Evolutionary conservation across 1,140 invertebrate species (phyloP).

Genomic region (Scaptomyza pallida): DNA sequence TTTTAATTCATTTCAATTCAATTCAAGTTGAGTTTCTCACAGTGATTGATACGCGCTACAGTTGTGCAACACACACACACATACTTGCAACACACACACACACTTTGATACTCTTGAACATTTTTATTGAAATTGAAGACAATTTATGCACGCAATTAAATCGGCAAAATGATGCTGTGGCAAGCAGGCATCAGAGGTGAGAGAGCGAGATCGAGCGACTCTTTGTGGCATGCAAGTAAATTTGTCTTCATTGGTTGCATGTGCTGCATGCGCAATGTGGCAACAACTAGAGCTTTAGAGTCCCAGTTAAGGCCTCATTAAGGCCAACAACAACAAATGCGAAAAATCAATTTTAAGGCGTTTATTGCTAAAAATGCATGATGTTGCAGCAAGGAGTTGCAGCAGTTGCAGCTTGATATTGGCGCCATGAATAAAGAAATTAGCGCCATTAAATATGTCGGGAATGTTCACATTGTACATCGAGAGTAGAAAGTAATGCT

Average conservation of each 20-base stretch:
- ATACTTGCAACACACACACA: too few relatives aligned
- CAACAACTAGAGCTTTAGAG: neutral
- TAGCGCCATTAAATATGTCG: constrained; percentile 54
- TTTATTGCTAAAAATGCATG: constrained; percentile 45
- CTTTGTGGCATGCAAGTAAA: constrained; percentile 77
- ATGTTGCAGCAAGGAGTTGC: too few relatives aligned
- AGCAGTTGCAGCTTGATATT: neutral
- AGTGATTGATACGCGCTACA: constrained; percentile 69
- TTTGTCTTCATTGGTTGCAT: constrained; percentile 70
- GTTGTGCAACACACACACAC: constrained; percentile 52
- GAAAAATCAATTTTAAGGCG: constrained; percentile 42
- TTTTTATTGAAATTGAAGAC: constrained; percentile 77
- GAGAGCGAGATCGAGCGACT: constrained; percentile 2
- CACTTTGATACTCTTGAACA: too few relatives aligned
- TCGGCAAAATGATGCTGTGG: constrained; percentile 42
- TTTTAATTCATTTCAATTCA: constrained; percentile 35
- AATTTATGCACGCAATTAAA: constrained; percentile 82
- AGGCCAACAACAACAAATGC: constrained; percentile 21
- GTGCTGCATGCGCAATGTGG: constrained; percentile 67
- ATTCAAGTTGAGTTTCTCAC: constrained; percentile 54
- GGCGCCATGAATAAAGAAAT: constrained; percentile 75
- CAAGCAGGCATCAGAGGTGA: too few relatives aligned
- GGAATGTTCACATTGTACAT: constrained; percentile 21
- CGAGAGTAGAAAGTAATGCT: constrained; percentile 34
- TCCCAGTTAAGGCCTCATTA: constrained; percentile 29